A percentile compares a stretch with the other conserved stretches of the same genome.
phyloP scores from a whole-genome alignment of 1,140 invertebrate species.

The Anthonomus grandis region DNA sequence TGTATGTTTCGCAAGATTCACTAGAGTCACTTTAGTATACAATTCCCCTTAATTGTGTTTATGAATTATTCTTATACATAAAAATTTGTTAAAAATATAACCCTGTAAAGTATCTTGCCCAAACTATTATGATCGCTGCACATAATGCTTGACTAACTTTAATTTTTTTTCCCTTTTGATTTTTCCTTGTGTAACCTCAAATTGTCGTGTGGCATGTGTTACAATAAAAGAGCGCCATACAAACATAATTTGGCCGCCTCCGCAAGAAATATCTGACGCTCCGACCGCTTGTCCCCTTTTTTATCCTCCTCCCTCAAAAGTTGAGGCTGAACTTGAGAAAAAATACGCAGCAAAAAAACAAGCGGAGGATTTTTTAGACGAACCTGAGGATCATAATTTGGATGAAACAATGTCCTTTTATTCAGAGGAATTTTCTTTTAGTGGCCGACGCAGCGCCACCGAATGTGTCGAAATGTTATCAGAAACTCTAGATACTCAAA shows the following conservation, averaged over 20 bases:
- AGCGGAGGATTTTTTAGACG: conserved; percentile 24
- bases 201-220: conserved; percentile 25
- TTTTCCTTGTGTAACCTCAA: conserved; percentile 10
- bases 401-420: conserved; percentile 39
- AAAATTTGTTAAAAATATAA: too few species aligned
- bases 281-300: conserved; percentile 45
- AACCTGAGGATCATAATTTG: conserved; percentile 29
- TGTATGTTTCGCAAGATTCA: too few species aligned
- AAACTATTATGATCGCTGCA: too few species aligned
- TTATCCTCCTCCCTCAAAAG: conserved; percentile 43
- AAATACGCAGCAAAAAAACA: conserved; percentile 12
- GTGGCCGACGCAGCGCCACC: conserved; percentile 38
- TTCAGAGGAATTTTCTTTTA: conserved; percentile 43
- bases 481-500: conserved; percentile 45
- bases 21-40: too few species aligned
- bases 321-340: conserved; percentile 27
- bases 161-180: conserved; percentile 13
- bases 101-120: too few species aligned
- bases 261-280: conserved; percentile 42
- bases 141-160: not conserved
- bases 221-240: conserved; percentile 50
- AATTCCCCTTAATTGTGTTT: too few species aligned
- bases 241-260: conserved; percentile 60
- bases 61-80: too few species aligned
- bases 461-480: conserved; percentile 46